These are phyloP conservation scores for Dunckerocampus dactyliophorus DNA, from an alignment of 2,113 vertebrate species.

Conservation along the genomic window DNA sequence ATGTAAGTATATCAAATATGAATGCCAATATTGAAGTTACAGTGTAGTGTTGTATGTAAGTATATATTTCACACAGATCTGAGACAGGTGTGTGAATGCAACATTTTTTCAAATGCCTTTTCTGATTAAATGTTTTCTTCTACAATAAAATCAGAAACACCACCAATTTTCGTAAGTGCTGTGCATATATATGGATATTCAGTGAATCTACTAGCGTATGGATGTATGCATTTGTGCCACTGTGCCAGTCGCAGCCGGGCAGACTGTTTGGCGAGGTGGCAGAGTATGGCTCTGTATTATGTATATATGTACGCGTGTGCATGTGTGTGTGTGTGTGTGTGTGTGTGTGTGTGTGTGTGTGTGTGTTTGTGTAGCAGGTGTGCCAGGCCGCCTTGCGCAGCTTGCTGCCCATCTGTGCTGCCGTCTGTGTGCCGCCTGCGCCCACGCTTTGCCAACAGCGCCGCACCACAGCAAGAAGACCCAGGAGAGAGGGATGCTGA, in stretches of 20 bases:
- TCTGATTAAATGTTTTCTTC: no score
- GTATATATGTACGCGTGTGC: slow-evolving; percentile 26
- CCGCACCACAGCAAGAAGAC: slow-evolving; percentile 64
- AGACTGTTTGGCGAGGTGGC: slow-evolving; percentile 61
- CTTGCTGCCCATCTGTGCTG: slow-evolving; percentile 80
- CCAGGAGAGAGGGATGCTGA: slow-evolving; percentile 67
- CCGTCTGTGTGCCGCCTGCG: slow-evolving; percentile 77
- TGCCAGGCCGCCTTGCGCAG: slow-evolving; percentile 73
- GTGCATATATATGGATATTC: slow-evolving; percentile 1
- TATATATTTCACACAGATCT: neutral
- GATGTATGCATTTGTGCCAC: slow-evolving; percentile 45
- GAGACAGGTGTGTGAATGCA: slow-evolving; percentile 3
- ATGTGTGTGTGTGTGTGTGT: slow-evolving; percentile 37
- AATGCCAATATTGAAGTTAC: slow-evolving; percentile 37
- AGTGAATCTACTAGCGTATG: slow-evolving; percentile 16
- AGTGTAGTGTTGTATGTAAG: neutral
- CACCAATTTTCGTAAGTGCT: neutral
- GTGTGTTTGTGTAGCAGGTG: slow-evolving; percentile 74
- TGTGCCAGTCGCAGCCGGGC: slow-evolving; percentile 47
- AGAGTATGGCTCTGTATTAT: slow-evolving; percentile 47
- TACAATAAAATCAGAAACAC: no score
- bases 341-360: slow-evolving; percentile 39
- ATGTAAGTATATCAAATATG: slow-evolving; percentile 44
- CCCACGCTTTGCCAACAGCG: slow-evolving; percentile 73
- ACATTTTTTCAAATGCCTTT: no score